A percentile compares a stretch with the other conserved stretches of the same genome.
Evolutionary conservation across 2,113 vertebrate genomes (phyloP).

Genomic region (Ramphastos sulfuratus): DNA sequence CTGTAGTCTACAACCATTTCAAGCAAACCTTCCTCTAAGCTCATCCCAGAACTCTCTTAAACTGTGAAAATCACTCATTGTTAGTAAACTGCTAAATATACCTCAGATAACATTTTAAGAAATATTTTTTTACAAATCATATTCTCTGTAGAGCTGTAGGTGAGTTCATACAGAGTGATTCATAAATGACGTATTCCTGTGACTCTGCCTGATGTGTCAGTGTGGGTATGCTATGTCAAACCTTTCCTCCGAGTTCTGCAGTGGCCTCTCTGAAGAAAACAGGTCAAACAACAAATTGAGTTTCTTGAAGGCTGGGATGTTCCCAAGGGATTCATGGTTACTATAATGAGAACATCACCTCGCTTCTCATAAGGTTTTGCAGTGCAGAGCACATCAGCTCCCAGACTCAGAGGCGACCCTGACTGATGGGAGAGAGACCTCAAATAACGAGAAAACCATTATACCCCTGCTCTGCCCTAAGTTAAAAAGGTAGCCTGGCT

Average conservation of each 20-base stretch:
- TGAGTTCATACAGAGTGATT: neutral
- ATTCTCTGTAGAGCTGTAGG: neutral
- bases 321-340: neutral
- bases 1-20: neutral
- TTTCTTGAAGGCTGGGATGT: neutral
- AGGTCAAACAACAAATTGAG: neutral
- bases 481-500: neutral
- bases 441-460: neutral
- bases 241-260: fast-evolving
- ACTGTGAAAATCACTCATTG: neutral
- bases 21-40: neutral
- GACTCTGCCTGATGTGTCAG: fast-evolving
- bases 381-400: fast-evolving
- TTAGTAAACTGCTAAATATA: neutral
- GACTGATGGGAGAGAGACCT: neutral
- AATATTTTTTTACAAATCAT: neutral
- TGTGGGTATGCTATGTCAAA: fast-evolving
- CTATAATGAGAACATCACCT: neutral
- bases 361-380: neutral
- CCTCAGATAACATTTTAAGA: neutral
- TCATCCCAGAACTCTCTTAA: neutral
- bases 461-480: neutral
- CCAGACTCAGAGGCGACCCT: neutral
- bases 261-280: neutral
- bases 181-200: neutral